Percentiles rank a stretch among this genome's conserved stretches.
Evolutionary conservation across 2,888 invertebrate genomes (phyloP).

Genomic region (Listrodromus nycthemerus): DNA sequence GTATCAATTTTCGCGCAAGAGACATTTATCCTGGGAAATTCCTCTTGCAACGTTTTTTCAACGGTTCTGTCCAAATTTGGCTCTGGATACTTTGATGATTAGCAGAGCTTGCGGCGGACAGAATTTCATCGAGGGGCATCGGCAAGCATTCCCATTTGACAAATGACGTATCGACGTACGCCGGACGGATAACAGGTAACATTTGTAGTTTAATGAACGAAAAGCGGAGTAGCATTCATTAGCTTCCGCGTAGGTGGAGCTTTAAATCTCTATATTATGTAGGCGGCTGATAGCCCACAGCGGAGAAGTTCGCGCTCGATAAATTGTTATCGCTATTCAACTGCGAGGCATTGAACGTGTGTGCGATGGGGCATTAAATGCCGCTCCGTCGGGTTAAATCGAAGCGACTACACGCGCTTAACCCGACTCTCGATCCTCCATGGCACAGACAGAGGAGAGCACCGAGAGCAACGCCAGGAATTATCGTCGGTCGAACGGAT

Average conservation of each 20-base stretch:
- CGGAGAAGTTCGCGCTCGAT: constrained; percentile 52
- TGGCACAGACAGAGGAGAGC: constrained; percentile 33
- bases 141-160: neutral
- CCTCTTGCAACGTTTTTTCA: no score
- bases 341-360: constrained; percentile 60
- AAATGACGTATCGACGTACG: constrained; percentile 1
- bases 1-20: no score
- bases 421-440: constrained; percentile 41
- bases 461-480: constrained; percentile 53
- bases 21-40: no score
- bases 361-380: constrained; percentile 65
- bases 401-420: constrained; percentile 58
- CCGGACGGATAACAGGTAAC: constrained; percentile 20
- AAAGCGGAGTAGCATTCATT: constrained; percentile 22
- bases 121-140: neutral
- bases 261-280: constrained; percentile 18
- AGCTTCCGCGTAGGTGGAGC: constrained; percentile 25
- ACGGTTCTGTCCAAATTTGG: no score
- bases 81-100: neutral
- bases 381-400: constrained; percentile 63
- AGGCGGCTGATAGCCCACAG: neutral
- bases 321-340: constrained; percentile 67
- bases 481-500: constrained; percentile 52
- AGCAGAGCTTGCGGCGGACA: neutral
- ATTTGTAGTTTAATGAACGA: constrained; percentile 34